These are phyloP conservation scores for Virgularia gustaviana DNA, from an alignment of 92 coral and sea anemone species.

Conservation along the genomic window DNA sequence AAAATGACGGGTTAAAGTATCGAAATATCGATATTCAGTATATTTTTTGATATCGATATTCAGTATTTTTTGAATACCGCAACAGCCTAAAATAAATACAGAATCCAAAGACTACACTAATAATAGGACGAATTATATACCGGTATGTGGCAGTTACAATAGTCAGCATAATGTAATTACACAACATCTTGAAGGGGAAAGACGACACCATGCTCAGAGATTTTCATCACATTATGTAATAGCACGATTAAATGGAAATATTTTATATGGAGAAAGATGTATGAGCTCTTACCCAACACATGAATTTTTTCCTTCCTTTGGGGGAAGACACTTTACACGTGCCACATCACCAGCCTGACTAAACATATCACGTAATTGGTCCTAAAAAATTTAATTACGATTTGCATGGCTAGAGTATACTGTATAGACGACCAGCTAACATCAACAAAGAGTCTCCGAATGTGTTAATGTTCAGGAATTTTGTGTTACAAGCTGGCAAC, in stretches of 20 bases:
- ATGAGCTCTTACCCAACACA: conserved; percentile 61
- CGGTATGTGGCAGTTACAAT: too few species aligned
- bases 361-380: conserved; percentile 51
- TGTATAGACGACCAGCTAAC: not conserved
- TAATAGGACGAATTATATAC: too few species aligned
- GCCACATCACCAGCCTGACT: conserved; percentile 69
- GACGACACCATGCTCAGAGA: too few species aligned
- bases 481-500: too few species aligned
- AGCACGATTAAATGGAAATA: not conserved
- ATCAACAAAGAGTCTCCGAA: conserved; percentile 47
- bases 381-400: conserved; percentile 31
- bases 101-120: too few species aligned
- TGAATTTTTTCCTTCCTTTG: conserved; percentile 75
- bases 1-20: too few species aligned
- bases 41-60: too few species aligned
- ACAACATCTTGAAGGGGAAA: too few species aligned
- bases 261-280: not conserved
- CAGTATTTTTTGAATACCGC: too few species aligned
- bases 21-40: too few species aligned
- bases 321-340: conserved; percentile 54
- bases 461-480: not conserved
- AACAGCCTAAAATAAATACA: too few species aligned
- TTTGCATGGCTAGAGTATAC: not conserved
- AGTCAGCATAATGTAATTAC: too few species aligned
- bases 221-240: not conserved